Evolutionary conservation across 1,140 invertebrate species (phyloP).

Genomic region (Homarus americanus): DNA sequence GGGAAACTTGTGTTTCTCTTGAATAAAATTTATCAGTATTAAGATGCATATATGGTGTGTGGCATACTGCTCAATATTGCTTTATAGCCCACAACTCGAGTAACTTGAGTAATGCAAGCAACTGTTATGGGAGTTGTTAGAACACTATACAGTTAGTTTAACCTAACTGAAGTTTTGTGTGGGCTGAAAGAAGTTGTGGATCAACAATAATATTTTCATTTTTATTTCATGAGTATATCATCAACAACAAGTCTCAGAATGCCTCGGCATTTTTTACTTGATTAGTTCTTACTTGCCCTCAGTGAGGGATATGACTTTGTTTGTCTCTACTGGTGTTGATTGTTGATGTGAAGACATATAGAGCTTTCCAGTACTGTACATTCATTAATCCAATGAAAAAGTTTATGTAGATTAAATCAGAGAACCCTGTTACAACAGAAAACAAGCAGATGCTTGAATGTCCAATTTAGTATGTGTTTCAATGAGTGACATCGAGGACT

Average conservation of each 20-base stretch:
- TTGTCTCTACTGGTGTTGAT: conserved; percentile 3
- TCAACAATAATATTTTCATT: too few species aligned
- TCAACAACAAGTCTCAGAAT: neutral
- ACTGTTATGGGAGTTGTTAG: too few species aligned
- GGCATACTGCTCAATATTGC: too few species aligned
- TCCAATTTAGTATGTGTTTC: neutral
- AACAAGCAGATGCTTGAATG: neutral
- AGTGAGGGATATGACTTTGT: neutral
- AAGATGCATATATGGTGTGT: too few species aligned
- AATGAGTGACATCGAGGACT: neutral
- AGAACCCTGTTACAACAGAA: neutral
- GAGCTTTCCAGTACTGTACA: neutral
- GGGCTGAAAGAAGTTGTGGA: too few species aligned
- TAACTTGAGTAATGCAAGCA: too few species aligned
- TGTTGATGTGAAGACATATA: neutral
- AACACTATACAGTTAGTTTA: too few species aligned
- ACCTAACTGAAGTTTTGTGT: too few species aligned
- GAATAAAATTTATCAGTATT: too few species aligned
- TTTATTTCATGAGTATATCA: neutral
- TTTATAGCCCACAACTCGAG: too few species aligned
- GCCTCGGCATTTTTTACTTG: neutral
- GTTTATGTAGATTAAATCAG: neutral
- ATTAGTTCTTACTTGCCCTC: neutral
- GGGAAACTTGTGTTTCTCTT: too few species aligned
- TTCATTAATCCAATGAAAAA: neutral